phyloP scores from a whole-genome alignment of 2,888 invertebrate genomes.

The Amphipyra berbera region DNA sequence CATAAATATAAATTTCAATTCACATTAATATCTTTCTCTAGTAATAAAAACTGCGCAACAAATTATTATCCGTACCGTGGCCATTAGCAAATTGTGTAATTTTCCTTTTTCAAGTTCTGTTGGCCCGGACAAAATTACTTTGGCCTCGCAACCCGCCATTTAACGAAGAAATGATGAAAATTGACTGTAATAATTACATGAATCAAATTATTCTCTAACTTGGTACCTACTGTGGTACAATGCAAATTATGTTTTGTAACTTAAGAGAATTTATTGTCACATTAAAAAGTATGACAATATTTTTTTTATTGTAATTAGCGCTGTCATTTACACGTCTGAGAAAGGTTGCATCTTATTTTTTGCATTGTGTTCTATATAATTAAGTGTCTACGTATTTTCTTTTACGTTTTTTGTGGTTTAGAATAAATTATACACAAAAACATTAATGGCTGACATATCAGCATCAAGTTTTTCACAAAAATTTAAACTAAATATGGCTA shows the following conservation, averaged over 20 bases:
- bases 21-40: constrained; percentile 74
- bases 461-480: constrained; percentile 3
- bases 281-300: constrained; percentile 26
- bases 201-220: constrained; percentile 72
- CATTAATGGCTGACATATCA: constrained; percentile 3
- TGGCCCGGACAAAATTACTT: constrained; percentile 84
- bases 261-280: constrained; percentile 35
- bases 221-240: constrained; percentile 51
- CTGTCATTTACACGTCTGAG: constrained; percentile 19
- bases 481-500: constrained; percentile 14
- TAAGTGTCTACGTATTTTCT: constrained; percentile 12
- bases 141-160: constrained; percentile 82
- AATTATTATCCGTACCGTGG: constrained; percentile 80
- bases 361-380: constrained; percentile 22
- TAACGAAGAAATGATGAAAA: constrained; percentile 82
- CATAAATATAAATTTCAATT: constrained; percentile 69
- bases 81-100: constrained; percentile 89
- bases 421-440: not conserved
- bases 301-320: constrained; percentile 42
- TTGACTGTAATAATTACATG: constrained; percentile 78
- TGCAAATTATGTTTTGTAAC: constrained; percentile 44
- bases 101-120: constrained; percentile 86
- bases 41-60: constrained; percentile 79
- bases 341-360: constrained; percentile 15
- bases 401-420: not conserved